phyloP scores from a whole-genome alignment of 1,140 invertebrate species.

The Sinella curviseta region DNA sequence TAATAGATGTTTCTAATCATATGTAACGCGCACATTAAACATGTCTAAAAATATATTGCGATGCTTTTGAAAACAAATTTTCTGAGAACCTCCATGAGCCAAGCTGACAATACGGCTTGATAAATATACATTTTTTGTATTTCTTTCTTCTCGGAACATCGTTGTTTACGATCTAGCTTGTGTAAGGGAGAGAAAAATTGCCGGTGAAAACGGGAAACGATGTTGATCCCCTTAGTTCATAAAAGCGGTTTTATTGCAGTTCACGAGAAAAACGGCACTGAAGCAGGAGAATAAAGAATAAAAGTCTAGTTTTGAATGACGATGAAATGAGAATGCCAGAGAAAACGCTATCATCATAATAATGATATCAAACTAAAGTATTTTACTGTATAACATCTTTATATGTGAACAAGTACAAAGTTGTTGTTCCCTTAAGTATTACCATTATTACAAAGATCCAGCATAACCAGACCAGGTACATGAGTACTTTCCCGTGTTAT shows the following conservation, averaged over 20 bases:
- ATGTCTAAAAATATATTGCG: too few relatives aligned
- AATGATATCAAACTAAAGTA: not conserved
- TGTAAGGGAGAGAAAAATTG: not conserved
- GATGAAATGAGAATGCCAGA: not conserved
- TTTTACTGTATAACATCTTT: not conserved
- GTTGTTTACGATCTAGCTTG: too few relatives aligned
- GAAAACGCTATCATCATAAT: conserved; percentile 7
- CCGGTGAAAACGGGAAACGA: not conserved
- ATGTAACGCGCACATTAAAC: too few relatives aligned
- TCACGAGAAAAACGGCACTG: not conserved
- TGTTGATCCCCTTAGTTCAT: not conserved
- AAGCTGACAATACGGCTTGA: too few relatives aligned
- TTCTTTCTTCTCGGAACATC: too few relatives aligned
- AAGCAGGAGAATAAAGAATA: not conserved
- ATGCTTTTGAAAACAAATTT: too few relatives aligned
- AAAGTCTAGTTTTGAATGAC: not conserved
- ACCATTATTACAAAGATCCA: not conserved
- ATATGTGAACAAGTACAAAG: not conserved
- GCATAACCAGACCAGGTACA: not conserved
- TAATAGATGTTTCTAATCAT: too few relatives aligned
- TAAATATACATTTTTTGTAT: too few relatives aligned
- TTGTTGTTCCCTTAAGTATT: not conserved
- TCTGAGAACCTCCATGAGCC: too few relatives aligned
- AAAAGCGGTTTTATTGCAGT: conserved; percentile 1
- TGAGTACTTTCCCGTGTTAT: too few relatives aligned